Conservation (phyloP, 2,797 vertebrate species). For the Anableps anableps region DNA sequence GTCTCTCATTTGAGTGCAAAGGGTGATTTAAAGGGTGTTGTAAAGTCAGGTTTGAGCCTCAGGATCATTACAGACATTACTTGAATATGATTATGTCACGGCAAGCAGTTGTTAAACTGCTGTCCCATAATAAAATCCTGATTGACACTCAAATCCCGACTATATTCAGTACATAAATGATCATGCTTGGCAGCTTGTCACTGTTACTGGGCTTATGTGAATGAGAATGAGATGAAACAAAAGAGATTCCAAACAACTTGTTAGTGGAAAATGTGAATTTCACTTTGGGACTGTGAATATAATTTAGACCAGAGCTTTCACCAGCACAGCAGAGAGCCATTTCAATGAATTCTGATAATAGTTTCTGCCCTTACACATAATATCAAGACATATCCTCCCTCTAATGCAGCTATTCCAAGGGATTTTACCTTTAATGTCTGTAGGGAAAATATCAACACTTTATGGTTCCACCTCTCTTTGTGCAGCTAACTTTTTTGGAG, state of each 20-base stretch:
- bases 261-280: conserved; percentile 1
- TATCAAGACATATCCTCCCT: background rate
- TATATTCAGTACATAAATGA: conserved; percentile 23
- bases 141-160: conserved; percentile 1
- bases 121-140: conserved; percentile 6
- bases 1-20: conserved; percentile 12
- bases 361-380: background rate
- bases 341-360: background rate
- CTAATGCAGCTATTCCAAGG: background rate
- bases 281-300: background rate
- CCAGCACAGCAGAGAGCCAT: background rate
- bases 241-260: background rate
- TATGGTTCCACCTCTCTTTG: background rate
- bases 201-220: conserved; percentile 24
- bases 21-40: conserved; percentile 2
- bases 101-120: conserved; percentile 11
- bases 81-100: conserved; percentile 12
- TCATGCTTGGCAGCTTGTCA: conserved; percentile 4
- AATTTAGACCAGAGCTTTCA: background rate
- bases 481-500: background rate
- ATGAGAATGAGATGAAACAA: background rate
- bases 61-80: conserved; percentile 7
- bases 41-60: background rate
- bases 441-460: background rate
- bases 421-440: background rate